phyloP scores from a whole-genome alignment of 1,140 invertebrate genomes.

The Anastrepha ludens region DNA sequence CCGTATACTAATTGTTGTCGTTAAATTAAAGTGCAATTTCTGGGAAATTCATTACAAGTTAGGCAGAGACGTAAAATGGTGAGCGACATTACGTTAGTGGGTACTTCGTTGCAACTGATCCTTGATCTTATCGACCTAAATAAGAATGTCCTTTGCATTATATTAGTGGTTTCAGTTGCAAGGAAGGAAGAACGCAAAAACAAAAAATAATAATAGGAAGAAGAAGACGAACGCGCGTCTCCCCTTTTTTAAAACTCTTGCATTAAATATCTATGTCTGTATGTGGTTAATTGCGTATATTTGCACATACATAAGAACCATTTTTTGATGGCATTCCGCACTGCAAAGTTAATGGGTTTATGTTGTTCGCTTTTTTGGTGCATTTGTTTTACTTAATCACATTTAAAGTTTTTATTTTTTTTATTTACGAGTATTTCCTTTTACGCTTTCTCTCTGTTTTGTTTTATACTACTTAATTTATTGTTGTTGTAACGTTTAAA shows the following conservation, averaged over 20 bases:
- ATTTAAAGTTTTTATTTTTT: neutral
- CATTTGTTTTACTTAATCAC: neutral
- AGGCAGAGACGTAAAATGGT: neutral
- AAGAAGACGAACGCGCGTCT: neutral
- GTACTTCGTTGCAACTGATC: slow-evolving; percentile 20
- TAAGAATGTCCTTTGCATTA: neutral
- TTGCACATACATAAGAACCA: neutral
- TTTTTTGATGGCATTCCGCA: neutral
- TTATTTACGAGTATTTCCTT: neutral
- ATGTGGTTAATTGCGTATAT: neutral
- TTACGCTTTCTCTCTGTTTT: neutral
- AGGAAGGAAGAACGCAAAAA: neutral
- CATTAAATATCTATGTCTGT: neutral
- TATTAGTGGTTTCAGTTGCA: neutral
- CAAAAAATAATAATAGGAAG: neutral
- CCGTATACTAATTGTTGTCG: slow-evolving; percentile 40
- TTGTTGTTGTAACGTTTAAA: slow-evolving; percentile 27
- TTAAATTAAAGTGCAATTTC: slow-evolving; percentile 51
- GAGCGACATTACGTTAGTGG: neutral
- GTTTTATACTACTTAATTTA: neutral
- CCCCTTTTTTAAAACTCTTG: neutral
- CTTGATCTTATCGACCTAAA: neutral
- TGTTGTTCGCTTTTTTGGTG: neutral
- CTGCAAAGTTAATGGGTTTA: slow-evolving; percentile 20
- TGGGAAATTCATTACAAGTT: slow-evolving; percentile 32